Evolutionary conservation across 1,140 invertebrate species (phyloP).

Genomic region (Chironomus striatipennis): DNA sequence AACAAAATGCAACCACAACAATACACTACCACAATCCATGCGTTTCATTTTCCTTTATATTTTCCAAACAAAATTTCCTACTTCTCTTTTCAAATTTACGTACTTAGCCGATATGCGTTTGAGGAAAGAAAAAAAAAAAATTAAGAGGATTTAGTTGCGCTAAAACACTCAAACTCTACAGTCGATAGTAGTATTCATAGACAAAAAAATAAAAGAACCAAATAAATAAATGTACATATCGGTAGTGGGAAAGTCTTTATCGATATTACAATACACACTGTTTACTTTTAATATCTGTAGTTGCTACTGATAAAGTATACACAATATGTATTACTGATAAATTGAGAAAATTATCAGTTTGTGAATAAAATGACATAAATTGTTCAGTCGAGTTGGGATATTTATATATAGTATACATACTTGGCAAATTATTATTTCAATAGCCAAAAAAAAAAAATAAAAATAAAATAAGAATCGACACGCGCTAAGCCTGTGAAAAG

Average conservation of each 20-base stretch:
- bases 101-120: neutral
- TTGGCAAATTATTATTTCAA: neutral
- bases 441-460: neutral
- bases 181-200: neutral
- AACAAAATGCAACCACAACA: no score
- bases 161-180: neutral
- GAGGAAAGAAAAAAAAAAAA: neutral
- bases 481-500: no score
- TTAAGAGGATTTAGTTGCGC: conserved; percentile 1
- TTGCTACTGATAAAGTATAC: conserved; percentile 6
- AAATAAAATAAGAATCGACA: neutral
- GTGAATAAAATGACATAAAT: neutral
- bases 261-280: neutral
- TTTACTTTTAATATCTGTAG: neutral
- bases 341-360: neutral
- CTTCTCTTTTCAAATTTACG: neutral
- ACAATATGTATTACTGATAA: neutral
- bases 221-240: neutral
- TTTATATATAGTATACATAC: neutral
- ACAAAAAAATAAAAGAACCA: no score
- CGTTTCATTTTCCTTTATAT: neutral
- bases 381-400: neutral
- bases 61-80: neutral
- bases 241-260: conserved; percentile 1
- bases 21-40: no score